Base-by-base conservation (phyloP, 2,888 invertebrate species). In the Hirtodrosophila duncani region DNA sequence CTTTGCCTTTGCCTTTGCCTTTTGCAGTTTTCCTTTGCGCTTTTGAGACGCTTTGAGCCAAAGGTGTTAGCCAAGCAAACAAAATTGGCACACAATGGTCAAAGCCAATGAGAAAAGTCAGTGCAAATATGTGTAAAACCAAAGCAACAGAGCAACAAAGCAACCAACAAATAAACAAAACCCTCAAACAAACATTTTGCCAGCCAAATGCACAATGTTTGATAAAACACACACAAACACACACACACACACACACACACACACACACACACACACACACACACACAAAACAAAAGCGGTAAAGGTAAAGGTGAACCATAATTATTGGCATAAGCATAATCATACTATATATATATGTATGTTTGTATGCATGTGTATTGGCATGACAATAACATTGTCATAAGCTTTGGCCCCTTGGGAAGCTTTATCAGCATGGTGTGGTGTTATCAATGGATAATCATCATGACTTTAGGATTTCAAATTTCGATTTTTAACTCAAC, bases 61-160 rank as follows among this genome's bases (percentile, higher is more conserved):
- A 70, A 67, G 79, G 67, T 72, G 71, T 67, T 53, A 78, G 61
- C 58, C 53, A 70, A 66, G 78, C 74, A 78, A 66, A 78, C 63
- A 74, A 72, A 63, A 63, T 59, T 56, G 44, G 48, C 16, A 51
- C 49, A 48, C 46, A 65, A 56, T 17, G 30, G 49, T 49, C 30
- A 58, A 57, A 58, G 49, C 24, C 43, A 49, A 8, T 4, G 14
- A n/a, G 14, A 26, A 58, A 58, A 58, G 59, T 58, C 58, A 58
- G 58, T 59, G 71, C 71, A 72, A 58, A 78, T 71, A 72, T 55
- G 67, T 78, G 75, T 75, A 62, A 78, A 74, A 70, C 52, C 70
- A 71, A 72, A 78, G 71, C 70, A 63, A 57, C 58, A 78, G 67
- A 59, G 51, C 37, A 37, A 45, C 42, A 33, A 52, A 45, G 44